Percentiles rank a stretch among this genome's conserved stretches.
Conservation (phyloP, 2,113 vertebrate genomes). For the Myodes glareolus region DNA sequence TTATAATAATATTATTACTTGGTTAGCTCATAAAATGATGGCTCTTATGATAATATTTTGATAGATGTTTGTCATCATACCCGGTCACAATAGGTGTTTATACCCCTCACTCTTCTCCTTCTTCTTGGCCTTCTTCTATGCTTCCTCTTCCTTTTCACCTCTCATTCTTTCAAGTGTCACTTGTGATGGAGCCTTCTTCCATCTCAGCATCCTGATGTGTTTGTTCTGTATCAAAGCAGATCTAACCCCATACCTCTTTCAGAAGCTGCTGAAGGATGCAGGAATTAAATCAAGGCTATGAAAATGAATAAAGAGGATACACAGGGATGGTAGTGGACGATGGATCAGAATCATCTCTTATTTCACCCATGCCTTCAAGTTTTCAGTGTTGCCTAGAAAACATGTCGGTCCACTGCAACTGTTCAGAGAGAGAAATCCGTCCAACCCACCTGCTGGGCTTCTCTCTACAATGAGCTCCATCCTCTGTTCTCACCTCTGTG, state of each 20-base stretch:
- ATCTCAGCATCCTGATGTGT: background rate
- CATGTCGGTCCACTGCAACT: background rate
- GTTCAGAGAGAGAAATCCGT: background rate
- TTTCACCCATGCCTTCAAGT: background rate
- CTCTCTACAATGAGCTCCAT: background rate
- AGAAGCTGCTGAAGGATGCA: background rate
- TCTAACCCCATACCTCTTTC: background rate
- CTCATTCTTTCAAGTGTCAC: background rate
- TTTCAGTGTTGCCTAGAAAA: background rate
- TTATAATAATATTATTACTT: background rate
- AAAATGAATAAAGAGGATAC: background rate
- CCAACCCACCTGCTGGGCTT: background rate
- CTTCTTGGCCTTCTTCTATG: background rate
- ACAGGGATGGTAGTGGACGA: background rate
- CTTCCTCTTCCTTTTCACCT: background rate
- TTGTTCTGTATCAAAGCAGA: background rate
- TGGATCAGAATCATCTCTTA: background rate
- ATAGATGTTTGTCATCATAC: background rate
- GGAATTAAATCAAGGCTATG: background rate
- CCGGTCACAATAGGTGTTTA: background rate
- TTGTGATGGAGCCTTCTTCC: background rate
- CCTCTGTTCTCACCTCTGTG: background rate
- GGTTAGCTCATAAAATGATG: background rate
- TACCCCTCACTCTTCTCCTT: background rate
- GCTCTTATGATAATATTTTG: background rate